Evolutionary conservation across 2,113 vertebrate genomes (phyloP).

Genomic region (Boleophthalmus pectinirostris): DNA sequence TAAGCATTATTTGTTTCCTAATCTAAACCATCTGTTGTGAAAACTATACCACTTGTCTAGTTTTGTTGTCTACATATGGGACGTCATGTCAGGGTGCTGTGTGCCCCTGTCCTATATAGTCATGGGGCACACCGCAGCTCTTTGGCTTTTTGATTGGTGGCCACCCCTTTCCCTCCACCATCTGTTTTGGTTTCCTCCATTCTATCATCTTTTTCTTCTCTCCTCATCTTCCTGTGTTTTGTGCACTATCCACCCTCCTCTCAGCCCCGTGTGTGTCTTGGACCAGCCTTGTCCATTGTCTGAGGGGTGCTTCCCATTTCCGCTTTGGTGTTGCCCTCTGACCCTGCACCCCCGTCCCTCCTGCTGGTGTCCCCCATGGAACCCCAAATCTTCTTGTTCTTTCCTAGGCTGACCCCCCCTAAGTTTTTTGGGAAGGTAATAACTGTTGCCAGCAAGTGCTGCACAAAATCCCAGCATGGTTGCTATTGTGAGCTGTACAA

Average conservation of each 20-base stretch:
- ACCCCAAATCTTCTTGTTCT: slow-evolving; percentile 77
- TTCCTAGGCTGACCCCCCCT: slow-evolving; percentile 67
- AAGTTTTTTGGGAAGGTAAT: slow-evolving; percentile 70
- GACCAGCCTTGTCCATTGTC: slow-evolving; percentile 75
- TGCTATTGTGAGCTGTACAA: slow-evolving; percentile 73
- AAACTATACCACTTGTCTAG: background rate
- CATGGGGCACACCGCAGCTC: slow-evolving; percentile 44
- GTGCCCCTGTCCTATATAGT: slow-evolving; percentile 24
- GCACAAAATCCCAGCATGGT: slow-evolving; percentile 77
- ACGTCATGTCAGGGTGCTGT: slow-evolving; percentile 21
- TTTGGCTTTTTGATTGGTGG: slow-evolving; percentile 33
- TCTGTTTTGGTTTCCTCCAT: slow-evolving; percentile 72
- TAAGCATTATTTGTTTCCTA: background rate
- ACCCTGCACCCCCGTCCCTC: slow-evolving; percentile 57
- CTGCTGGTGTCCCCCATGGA: slow-evolving; percentile 39
- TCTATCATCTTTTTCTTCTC: slow-evolving; percentile 69
- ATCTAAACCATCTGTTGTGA: background rate
- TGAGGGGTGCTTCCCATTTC: slow-evolving; percentile 63
- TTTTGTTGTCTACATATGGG: slow-evolving; percentile 37
- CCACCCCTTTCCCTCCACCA: slow-evolving; percentile 65
- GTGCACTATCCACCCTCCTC: slow-evolving; percentile 65
- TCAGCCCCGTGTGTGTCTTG: slow-evolving; percentile 66
- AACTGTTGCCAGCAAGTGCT: slow-evolving; percentile 73
- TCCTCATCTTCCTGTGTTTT: slow-evolving; percentile 81
- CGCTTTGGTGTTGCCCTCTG: slow-evolving; percentile 72